phyloP scores from a whole-genome alignment of 1,140 invertebrate genomes.

The Octopus sinensis region DNA sequence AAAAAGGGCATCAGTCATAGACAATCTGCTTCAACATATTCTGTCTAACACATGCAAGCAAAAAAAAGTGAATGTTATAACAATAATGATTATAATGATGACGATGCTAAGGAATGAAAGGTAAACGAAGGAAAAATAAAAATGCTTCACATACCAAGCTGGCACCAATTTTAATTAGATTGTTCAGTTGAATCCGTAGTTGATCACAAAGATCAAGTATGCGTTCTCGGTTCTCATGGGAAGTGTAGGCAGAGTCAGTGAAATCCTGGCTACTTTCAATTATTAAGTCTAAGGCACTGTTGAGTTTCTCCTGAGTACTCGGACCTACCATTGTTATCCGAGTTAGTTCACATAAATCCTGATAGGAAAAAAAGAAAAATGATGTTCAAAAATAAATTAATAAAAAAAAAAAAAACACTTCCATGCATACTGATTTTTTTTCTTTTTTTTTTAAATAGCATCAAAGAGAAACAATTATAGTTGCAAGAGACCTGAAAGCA shows the following conservation, averaged over 20 bases:
- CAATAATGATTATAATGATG: background rate
- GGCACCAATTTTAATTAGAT: slow-evolving; percentile 76
- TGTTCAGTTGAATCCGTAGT: slow-evolving; percentile 42
- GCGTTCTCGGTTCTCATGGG: slow-evolving; percentile 92
- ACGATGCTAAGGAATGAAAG: background rate
- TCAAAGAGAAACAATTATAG: no score
- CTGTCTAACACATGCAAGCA: no score
- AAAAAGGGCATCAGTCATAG: no score
- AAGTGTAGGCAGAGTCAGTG: slow-evolving; percentile 97
- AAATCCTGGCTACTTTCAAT: slow-evolving; percentile 97
- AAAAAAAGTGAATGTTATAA: no score
- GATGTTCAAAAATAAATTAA: background rate
- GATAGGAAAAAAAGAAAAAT: slow-evolving; percentile 23
- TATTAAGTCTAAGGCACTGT: slow-evolving; percentile 80
- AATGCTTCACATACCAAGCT: slow-evolving; percentile 68
- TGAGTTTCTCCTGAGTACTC: slow-evolving; percentile 65
- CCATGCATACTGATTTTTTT: no score
- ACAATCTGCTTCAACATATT: no score
- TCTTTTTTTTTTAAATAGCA: no score
- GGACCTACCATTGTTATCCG: slow-evolving; percentile 67
- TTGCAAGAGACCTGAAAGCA: no score
- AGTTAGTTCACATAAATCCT: slow-evolving; percentile 79
- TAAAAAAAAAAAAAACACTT: slow-evolving; percentile 1
- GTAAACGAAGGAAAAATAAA: background rate
- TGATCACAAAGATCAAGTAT: slow-evolving; percentile 83